Conservation (phyloP, 1,140 invertebrate genomes). For the Branchinecta lynchi region DNA sequence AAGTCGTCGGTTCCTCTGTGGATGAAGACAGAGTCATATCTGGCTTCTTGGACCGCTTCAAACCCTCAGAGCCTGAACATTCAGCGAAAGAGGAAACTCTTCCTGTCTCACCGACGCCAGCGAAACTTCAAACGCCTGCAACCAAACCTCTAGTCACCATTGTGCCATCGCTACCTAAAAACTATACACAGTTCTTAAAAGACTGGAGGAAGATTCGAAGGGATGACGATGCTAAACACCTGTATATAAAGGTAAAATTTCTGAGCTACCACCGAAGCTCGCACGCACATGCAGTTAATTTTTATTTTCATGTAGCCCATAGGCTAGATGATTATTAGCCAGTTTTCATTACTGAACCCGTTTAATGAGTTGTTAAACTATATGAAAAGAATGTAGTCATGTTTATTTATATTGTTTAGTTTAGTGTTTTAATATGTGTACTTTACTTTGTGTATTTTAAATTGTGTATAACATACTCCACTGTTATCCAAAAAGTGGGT, state of each 20-base stretch:
- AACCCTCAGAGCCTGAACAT: neutral
- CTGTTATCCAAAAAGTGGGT: too few relatives aligned
- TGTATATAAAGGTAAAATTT: neutral
- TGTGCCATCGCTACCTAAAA: neutral
- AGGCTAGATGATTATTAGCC: too few relatives aligned
- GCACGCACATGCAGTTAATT: too few relatives aligned
- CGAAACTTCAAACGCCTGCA: neutral
- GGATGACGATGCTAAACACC: neutral
- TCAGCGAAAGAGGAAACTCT: neutral
- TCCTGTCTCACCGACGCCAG: neutral
- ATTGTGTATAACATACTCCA: too few relatives aligned
- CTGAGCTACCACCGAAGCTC: too few relatives aligned
- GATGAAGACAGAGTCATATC: neutral
- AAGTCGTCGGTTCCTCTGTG: neutral
- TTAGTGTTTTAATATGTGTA: too few relatives aligned
- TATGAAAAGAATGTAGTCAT: too few relatives aligned
- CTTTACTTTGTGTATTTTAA: too few relatives aligned
- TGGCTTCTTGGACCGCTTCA: neutral
- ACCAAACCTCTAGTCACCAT: neutral
- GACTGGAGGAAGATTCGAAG: neutral
- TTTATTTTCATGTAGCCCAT: too few relatives aligned
- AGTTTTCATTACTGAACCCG: too few relatives aligned
- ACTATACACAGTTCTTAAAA: neutral
- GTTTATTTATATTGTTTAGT: too few relatives aligned
- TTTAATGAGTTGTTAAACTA: too few relatives aligned